These are phyloP conservation scores for Pampusana beccarii DNA, from an alignment of 2,113 vertebrate genomes.

Conservation along the genomic window DNA sequence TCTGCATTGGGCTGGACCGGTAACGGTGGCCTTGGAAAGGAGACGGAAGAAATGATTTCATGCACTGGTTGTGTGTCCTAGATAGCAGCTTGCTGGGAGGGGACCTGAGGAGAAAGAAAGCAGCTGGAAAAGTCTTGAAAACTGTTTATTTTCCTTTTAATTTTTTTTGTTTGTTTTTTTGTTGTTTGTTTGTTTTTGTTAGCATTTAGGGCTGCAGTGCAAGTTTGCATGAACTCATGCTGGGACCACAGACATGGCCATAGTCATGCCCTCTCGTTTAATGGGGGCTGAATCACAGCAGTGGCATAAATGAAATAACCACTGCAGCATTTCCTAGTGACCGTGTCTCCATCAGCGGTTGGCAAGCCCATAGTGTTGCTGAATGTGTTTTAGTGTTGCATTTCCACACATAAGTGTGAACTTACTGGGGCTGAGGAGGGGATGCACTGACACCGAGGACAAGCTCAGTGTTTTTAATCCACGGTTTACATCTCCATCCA, in stretches of 20 bases:
- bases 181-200: no score
- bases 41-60: background rate
- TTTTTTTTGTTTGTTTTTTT: background rate
- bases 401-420: background rate
- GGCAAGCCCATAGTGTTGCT: background rate
- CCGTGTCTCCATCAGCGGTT: background rate
- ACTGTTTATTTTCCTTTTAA: background rate
- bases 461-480: background rate
- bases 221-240: accelerated
- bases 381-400: background rate
- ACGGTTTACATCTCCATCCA: background rate
- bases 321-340: background rate
- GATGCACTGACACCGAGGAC: background rate
- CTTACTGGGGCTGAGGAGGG: background rate
- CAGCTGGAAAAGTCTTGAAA: background rate
- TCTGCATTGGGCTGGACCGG: background rate
- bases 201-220: background rate
- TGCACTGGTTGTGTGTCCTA: background rate
- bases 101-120: background rate
- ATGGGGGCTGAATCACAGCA: background rate
- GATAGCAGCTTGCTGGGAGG: background rate
- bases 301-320: background rate
- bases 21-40: background rate
- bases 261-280: background rate
- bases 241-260: background rate